Evolutionary conservation across 2,113 vertebrate species (phyloP).

Genomic region (Mastomys coucha): DNA sequence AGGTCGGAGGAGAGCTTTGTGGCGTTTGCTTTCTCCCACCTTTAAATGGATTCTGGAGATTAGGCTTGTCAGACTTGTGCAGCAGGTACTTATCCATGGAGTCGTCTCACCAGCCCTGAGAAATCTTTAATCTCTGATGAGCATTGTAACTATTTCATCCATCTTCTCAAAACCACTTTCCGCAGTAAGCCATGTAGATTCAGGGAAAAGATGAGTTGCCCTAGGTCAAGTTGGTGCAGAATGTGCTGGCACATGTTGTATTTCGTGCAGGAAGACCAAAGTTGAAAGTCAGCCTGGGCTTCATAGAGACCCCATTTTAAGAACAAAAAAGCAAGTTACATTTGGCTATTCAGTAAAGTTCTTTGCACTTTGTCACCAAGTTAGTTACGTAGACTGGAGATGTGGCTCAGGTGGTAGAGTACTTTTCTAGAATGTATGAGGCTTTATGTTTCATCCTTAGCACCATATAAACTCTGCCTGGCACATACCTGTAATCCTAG

Average conservation of each 20-base stretch:
- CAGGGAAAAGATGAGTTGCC: background rate
- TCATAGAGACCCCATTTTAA: background rate
- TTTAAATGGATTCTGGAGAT: background rate
- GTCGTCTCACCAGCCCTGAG: background rate
- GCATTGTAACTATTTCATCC: background rate
- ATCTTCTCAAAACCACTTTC: background rate
- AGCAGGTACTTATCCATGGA: background rate
- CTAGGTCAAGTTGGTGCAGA: background rate
- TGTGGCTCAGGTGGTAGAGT: background rate
- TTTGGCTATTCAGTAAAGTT: conserved; percentile 22
- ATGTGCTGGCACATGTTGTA: background rate
- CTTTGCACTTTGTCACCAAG: background rate
- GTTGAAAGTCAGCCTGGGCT: background rate
- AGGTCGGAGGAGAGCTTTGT: background rate
- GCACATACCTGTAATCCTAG: background rate
- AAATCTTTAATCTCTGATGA: background rate
- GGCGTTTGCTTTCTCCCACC: background rate
- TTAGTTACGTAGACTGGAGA: background rate
- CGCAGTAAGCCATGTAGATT: background rate
- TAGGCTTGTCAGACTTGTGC: background rate
- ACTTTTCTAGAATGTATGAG: background rate
- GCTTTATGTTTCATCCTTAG: background rate
- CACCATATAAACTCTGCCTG: background rate
- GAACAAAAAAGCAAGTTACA: background rate
- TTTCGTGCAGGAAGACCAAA: background rate